Evolutionary conservation across 2,888 invertebrate species (phyloP).

Genomic region (Ennomos fuscantarius): DNA sequence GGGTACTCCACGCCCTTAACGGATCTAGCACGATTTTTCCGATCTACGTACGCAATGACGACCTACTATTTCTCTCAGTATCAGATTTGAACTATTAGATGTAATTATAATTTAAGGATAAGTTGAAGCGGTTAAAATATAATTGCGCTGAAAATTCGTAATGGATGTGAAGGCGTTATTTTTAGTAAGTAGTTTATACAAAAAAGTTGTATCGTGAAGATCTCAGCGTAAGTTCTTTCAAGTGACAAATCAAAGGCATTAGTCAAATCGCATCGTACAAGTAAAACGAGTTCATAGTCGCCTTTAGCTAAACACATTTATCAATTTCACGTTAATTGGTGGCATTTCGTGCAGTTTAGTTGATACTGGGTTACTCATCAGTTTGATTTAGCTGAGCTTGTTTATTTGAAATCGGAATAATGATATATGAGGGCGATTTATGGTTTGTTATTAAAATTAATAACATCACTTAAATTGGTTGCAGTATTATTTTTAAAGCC

Average conservation of each 20-base stretch:
- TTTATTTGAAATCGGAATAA: constrained; percentile 17
- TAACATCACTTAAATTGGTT: too few relatives aligned
- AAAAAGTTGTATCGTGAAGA: constrained; percentile 37
- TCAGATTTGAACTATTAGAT: too few relatives aligned
- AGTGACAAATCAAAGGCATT: constrained; percentile 76
- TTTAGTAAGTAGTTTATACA: too few relatives aligned
- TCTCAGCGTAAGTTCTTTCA: constrained; percentile 38
- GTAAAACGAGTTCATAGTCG: constrained; percentile 65
- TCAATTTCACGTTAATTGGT: constrained; percentile 62
- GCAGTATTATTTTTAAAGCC: too few relatives aligned
- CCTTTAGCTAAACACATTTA: constrained; percentile 58
- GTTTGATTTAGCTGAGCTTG: constrained; percentile 37
- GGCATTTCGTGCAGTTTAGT: constrained; percentile 54
- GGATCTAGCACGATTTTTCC: too few relatives aligned
- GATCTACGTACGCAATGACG: too few relatives aligned
- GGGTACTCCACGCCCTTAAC: too few relatives aligned
- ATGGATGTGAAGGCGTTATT: too few relatives aligned
- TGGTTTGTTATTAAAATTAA: constrained; percentile 2
- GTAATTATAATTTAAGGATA: too few relatives aligned
- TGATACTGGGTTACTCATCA: constrained; percentile 38
- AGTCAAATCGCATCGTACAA: constrained; percentile 68
- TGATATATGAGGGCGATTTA: constrained; percentile 1
- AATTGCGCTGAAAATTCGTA: too few relatives aligned
- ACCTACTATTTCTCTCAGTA: too few relatives aligned
- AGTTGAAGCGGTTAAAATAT: too few relatives aligned